A percentile compares a stretch with the other conserved stretches of the same genome.
These are phyloP conservation scores for Drosophila chauvacae DNA, from an alignment of 1,140 invertebrate species.

Conservation along the genomic window DNA sequence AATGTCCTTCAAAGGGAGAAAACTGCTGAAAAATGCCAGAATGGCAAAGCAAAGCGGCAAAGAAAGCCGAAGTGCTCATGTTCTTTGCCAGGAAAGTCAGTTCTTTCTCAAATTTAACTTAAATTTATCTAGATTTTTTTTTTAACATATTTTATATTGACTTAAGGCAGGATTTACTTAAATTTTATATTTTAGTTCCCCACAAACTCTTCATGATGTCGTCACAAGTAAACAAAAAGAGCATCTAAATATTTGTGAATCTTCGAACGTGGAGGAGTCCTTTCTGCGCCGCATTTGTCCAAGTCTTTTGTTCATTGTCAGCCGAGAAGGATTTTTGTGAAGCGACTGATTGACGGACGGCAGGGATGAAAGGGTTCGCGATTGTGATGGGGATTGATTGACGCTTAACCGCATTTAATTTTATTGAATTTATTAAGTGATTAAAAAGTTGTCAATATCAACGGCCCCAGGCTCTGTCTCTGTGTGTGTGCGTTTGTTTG, in stretches of 20 bases:
- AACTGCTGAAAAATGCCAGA: background rate
- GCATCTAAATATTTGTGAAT: slow-evolving; percentile 4
- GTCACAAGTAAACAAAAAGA: background rate
- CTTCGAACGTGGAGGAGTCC: slow-evolving; percentile 30
- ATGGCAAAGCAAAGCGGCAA: background rate
- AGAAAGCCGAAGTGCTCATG: slow-evolving; percentile 5
- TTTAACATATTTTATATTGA: background rate
- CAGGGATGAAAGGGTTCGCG: slow-evolving; percentile 12
- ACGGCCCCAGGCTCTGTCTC: slow-evolving; percentile 41
- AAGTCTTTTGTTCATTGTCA: slow-evolving; percentile 65
- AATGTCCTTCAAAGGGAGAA: slow-evolving; percentile 64
- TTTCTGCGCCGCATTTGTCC: slow-evolving; percentile 29
- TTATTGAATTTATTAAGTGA: slow-evolving; percentile 85
- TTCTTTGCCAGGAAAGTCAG: background rate
- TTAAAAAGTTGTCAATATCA: slow-evolving; percentile 84
- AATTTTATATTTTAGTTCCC: background rate
- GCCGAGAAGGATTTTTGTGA: slow-evolving; percentile 62
- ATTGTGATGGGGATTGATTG: slow-evolving; percentile 24
- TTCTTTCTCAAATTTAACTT: no score
- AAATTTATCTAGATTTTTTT: background rate
- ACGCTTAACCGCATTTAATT: slow-evolving; percentile 84
- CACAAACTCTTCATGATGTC: background rate
- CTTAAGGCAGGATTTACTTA: background rate
- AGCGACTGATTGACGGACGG: slow-evolving; percentile 23
- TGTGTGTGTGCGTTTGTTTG: slow-evolving; percentile 63